Evolutionary conservation across 2,797 vertebrate species (phyloP).

Genomic region (Chrosomus eos): DNA sequence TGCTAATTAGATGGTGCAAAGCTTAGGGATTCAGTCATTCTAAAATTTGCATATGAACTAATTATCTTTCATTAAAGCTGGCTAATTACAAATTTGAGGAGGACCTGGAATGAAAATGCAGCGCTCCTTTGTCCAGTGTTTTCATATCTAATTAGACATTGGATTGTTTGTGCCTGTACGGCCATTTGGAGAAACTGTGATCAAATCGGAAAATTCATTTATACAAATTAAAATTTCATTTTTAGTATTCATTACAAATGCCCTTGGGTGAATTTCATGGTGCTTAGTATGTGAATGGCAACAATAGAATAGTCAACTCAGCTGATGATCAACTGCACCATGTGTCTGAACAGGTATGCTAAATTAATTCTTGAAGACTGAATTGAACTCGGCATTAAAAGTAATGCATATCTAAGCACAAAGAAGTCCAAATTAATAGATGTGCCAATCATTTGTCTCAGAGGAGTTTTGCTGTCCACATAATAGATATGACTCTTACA

Average conservation of each 20-base stretch:
- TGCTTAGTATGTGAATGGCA: conserved; percentile 4
- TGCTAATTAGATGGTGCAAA: conserved; percentile 77
- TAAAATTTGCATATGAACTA: conserved; percentile 75
- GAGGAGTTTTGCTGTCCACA: conserved; percentile 55
- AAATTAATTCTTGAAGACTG: conserved; percentile 60
- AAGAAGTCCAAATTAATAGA: conserved; percentile 64
- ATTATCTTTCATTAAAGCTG: conserved; percentile 68
- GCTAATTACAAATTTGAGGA: conserved; percentile 56
- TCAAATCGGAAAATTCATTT: neutral
- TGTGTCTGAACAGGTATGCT: conserved; percentile 42
- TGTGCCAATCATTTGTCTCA: conserved; percentile 63
- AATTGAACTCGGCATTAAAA: conserved; percentile 54
- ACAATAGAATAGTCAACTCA: conserved; percentile 11
- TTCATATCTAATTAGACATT: neutral
- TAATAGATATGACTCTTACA: conserved; percentile 56
- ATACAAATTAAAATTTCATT: neutral
- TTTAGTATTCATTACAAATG: neutral
- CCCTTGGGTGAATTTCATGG: neutral
- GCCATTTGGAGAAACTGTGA: neutral
- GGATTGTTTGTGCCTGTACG: neutral
- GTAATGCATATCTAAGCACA: conserved; percentile 32
- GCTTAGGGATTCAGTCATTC: conserved; percentile 72
- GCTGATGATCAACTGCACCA: conserved; percentile 40
- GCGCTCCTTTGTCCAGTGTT: conserved; percentile 28
- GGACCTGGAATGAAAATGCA: conserved; percentile 6